Base-by-base conservation (phyloP, 2,797 vertebrate species). In the Bufotes viridis region DNA sequence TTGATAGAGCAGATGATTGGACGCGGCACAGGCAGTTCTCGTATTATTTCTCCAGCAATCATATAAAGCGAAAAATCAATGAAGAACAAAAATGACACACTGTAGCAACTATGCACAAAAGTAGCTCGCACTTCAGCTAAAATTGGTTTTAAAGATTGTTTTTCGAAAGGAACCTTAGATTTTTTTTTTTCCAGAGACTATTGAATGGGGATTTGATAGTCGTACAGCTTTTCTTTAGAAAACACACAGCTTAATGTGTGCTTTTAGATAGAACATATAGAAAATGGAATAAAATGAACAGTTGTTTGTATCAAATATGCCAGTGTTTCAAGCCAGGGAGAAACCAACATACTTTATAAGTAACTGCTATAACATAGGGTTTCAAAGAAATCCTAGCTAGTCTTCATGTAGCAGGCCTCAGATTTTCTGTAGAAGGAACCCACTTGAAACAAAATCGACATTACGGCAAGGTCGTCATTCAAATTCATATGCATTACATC, bases 51-150 rank as follows among this genome's bases (percentile, higher is more conserved):
- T 83, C 58, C 57, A 81, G 76, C 83, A 89, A 85, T 89, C 83
- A 89, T 5, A 86, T 26, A 70, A 78, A 78, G 72, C 53, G 42
- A 67, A 78, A 86, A 89, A 89, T 89, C 87, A 82, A 89, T 89
- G 78, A 57, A 55, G 29, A 74, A 72, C 72, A 80, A 80, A 81
- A 88, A 85, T 84, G 61, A 84, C 58, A 78, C 20, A 84, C 29
- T 24, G 81, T 17, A 29, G 26, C 79, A n/a, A 24, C 85, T 51
- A 17, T 61, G 58, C 65, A 61, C 79, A 88, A 67, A 83, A 88
- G 87, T 67, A 76, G 49, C 72, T 3, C 61, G 61, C 55, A 34
- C 51, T 88, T 60, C 20, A 81, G 24, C 34, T 76, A 58, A 61
- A 78, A 87, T 55, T 76, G 81, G 60, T n/a, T 83, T 87, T 67